These are phyloP conservation scores for Syngnathoides biaculeatus DNA, from an alignment of 2,113 vertebrate genomes.

Conservation along the genomic window DNA sequence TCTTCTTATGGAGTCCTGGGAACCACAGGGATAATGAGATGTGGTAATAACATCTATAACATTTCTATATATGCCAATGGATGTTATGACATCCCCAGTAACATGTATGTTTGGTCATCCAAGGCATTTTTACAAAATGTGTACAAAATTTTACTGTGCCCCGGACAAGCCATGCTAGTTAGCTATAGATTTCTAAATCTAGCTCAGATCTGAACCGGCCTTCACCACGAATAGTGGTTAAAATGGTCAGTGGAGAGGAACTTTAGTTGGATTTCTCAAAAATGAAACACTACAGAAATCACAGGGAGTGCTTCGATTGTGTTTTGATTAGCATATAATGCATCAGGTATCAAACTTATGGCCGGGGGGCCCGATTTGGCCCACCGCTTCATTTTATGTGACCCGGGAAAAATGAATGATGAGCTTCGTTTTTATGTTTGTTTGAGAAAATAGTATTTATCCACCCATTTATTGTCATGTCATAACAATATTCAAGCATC, in stretches of 20 bases:
- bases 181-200: not conserved
- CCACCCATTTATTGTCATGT: too few species aligned
- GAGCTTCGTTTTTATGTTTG: too few species aligned
- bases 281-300: not conserved
- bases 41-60: not conserved
- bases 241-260: not conserved
- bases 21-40: not conserved
- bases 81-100: not conserved
- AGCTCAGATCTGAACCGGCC: not conserved
- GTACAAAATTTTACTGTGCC: not conserved
- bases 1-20: not conserved
- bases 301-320: not conserved
- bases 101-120: not conserved
- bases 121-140: not conserved
- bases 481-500: too few species aligned
- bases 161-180: too few species aligned
- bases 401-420: too few species aligned
- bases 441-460: too few species aligned
- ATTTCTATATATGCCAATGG: not conserved
- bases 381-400: too few species aligned
- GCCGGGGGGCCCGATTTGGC: too few species aligned
- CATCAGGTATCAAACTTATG: too few species aligned
- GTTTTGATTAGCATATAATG: not conserved
- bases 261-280: slow-evolving; percentile 10
- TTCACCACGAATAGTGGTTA: not conserved